Base-by-base conservation (phyloP, 2,888 invertebrate genomes). In the Conchocele bisecta region DNA sequence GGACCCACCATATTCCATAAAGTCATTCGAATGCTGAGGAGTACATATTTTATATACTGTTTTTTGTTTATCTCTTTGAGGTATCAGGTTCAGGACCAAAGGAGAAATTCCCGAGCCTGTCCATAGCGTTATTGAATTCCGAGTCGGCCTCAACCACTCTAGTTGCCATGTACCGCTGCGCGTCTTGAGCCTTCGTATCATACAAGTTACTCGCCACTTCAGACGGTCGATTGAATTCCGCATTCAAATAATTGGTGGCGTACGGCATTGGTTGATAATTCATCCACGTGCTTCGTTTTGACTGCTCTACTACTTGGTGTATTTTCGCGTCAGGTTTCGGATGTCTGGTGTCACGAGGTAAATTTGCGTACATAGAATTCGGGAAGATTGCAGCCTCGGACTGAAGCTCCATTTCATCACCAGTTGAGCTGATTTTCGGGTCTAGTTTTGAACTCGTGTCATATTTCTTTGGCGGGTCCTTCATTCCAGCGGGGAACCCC, bases 151-250 rank as follows among this genome's bases (percentile, higher is more conserved):
- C 76, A 13, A 85, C n/a, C 7, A 86, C 69, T 24, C 65, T 26
- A 17, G 61, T 59, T 37, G 50, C 58, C 41, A 79, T 71, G 41
- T 58, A 51, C 29, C 46, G 48, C 3, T 76, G 61, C 11, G 57
- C 24, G 3, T 54, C 33, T n/a, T 63, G 58, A 9, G 60, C 42
- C 17, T 67, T 59, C 22, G 63, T 58, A 35, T 81, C 81, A 44
- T 69, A 59, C 2, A 69, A 39, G 35, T 71, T 58, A 24, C 66
- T 53, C n/a, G 75, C 58, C n/a, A 78, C 29, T 33, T 71, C 54
- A 7, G 66, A 44, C 6, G 84, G 84, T 1, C 86, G 76, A 58
- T 81, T 84, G 46, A 82, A 84, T 64, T 83, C 83, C 11, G 83
- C 72, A 50, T 84, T 86, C 7, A 84, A 58, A 57, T 81, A 84